Conservation (phyloP, 2,888 invertebrate genomes). For the Hesperia comma region DNA sequence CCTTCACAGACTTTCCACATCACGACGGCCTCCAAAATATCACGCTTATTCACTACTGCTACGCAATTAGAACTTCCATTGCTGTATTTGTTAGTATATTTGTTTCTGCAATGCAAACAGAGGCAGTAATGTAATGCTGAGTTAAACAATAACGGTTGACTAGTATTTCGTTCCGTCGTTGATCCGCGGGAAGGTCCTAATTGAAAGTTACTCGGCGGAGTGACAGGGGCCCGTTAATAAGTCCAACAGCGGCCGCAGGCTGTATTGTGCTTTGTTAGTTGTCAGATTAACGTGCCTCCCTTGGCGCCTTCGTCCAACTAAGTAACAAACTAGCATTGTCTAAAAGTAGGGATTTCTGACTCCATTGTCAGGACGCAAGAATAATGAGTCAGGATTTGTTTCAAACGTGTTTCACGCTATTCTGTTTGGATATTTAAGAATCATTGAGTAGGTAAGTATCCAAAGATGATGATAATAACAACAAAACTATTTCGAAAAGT, state of each 20-base stretch:
- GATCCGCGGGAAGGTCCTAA: slow-evolving; percentile 49
- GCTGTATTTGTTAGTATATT: not conserved
- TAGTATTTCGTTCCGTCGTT: slow-evolving; percentile 20
- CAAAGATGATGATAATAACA: no score
- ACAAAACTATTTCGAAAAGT: no score
- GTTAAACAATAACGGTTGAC: slow-evolving; percentile 18
- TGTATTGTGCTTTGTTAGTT: slow-evolving; percentile 60
- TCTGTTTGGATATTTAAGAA: not conserved
- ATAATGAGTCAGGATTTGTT: slow-evolving; percentile 46
- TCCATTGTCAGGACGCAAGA: slow-evolving; percentile 45
- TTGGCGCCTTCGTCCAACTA: slow-evolving; percentile 51
- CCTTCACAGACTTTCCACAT: slow-evolving; percentile 33
- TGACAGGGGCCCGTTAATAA: slow-evolving; percentile 65
- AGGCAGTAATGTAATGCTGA: slow-evolving; percentile 21
- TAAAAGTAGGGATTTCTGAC: slow-evolving; percentile 52
- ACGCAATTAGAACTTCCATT: slow-evolving; percentile 30
- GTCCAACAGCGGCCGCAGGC: slow-evolving; percentile 52
- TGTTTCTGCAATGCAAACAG: slow-evolving; percentile 6
- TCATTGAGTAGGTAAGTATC: not conserved
- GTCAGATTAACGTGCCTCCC: slow-evolving; percentile 64
- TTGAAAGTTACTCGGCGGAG: slow-evolving; percentile 62
- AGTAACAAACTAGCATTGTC: slow-evolving; percentile 58
- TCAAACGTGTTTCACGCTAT: slow-evolving; percentile 7
- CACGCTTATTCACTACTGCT: not conserved
- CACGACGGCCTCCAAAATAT: slow-evolving; percentile 2